These are phyloP conservation scores for Eutolmus rufibarbis DNA, from an alignment of 2,888 invertebrate genomes.

Conservation along the genomic window DNA sequence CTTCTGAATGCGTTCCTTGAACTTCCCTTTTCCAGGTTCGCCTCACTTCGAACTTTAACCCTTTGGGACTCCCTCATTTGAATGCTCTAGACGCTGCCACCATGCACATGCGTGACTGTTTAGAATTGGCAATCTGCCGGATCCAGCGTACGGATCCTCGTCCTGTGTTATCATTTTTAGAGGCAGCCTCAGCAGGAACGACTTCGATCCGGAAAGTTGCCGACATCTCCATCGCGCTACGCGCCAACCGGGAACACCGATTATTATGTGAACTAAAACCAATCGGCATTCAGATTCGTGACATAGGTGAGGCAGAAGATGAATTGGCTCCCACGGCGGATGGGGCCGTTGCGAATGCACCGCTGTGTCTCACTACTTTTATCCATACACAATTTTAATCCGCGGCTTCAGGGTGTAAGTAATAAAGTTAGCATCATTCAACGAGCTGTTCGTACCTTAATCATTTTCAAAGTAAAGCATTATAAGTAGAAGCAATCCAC, in stretches of 20 bases:
- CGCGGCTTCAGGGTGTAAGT: neutral
- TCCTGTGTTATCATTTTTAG: neutral
- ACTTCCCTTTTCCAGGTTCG: neutral
- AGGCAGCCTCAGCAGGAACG: neutral
- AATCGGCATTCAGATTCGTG: neutral
- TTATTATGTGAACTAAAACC: neutral
- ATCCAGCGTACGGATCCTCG: neutral
- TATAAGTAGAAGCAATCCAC: too few species aligned
- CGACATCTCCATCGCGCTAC: too few species aligned
- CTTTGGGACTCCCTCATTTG: neutral
- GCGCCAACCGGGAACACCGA: neutral
- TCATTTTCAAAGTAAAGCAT: too few species aligned
- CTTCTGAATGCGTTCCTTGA: neutral
- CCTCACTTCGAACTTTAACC: neutral
- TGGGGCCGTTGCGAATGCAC: neutral
- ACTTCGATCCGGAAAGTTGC: neutral
- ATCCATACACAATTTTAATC: neutral
- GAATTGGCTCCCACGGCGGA: neutral
- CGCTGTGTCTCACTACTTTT: too few species aligned
- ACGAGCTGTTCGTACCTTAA: too few species aligned
- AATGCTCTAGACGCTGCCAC: neutral
- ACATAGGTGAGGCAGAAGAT: neutral
- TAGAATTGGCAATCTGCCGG: neutral
- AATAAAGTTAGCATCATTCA: neutral
- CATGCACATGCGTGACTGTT: neutral